These are phyloP conservation scores for Pterostichus madidus DNA, from an alignment of 2,888 invertebrate genomes.

Conservation along the genomic window DNA sequence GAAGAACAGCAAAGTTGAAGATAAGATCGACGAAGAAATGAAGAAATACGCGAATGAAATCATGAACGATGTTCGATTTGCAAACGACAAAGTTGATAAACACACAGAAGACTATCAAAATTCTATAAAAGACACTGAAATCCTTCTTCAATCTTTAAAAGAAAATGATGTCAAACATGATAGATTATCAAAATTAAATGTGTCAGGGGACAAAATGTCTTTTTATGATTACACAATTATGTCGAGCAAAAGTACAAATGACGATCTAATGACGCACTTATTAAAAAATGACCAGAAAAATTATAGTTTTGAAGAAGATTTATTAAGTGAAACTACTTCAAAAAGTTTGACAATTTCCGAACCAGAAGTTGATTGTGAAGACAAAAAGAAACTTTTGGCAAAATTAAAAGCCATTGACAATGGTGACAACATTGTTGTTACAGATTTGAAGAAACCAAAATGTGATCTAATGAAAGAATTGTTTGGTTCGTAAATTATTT, in stretches of 20 bases:
- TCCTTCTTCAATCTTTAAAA: constrained; percentile 78
- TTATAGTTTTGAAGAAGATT: constrained; percentile 68
- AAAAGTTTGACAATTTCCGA: constrained; percentile 69
- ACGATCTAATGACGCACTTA: constrained; percentile 42
- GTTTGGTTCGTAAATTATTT: constrained; percentile 69
- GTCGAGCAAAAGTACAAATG: constrained; percentile 36
- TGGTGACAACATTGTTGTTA: constrained; percentile 73
- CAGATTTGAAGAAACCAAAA: constrained; percentile 68
- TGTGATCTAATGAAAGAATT: constrained; percentile 71
- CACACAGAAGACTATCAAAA: constrained; percentile 79
- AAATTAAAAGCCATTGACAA: constrained; percentile 83
- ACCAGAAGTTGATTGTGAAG: constrained; percentile 72
- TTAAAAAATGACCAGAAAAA: constrained; percentile 69
- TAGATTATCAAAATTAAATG: constrained; percentile 72
- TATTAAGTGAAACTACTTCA: constrained; percentile 68
- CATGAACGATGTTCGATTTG: constrained; percentile 71
- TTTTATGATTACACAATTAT: constrained; percentile 51
- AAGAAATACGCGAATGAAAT: constrained; percentile 72
- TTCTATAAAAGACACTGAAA: constrained; percentile 78
- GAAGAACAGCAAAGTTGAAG: constrained; percentile 69
- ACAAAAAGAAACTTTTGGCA: constrained; percentile 81
- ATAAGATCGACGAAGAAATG: constrained; percentile 72
- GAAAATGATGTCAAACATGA: constrained; percentile 79
- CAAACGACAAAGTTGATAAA: constrained; percentile 76
- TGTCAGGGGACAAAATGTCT: constrained; percentile 20